phyloP scores from a whole-genome alignment of 2,888 invertebrate genomes.

The Cyclophora punctaria region DNA sequence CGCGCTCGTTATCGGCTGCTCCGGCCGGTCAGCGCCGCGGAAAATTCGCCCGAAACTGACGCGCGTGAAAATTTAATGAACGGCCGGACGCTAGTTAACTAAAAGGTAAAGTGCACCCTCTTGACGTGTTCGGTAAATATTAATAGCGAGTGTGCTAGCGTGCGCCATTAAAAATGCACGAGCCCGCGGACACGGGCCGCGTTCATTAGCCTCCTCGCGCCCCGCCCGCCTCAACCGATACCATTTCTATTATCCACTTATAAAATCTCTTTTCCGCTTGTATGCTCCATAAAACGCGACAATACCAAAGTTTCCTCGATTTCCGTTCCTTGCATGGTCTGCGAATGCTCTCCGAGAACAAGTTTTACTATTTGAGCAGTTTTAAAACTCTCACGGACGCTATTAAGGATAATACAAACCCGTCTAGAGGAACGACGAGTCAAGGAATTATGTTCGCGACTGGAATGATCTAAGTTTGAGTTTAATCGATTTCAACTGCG shows the following conservation, averaged over 20 bases:
- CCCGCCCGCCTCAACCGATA: conserved; percentile 18
- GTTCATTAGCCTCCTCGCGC: conserved; percentile 58
- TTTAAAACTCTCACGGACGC: conserved; percentile 70
- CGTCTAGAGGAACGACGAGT: conserved; percentile 61
- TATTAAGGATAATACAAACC: conserved; percentile 71
- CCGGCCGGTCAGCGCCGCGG: conserved; percentile 70
- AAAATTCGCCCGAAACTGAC: conserved; percentile 75
- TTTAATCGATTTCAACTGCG: conserved; percentile 46
- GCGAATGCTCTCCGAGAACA: conserved; percentile 60
- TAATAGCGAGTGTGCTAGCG: conserved; percentile 72
- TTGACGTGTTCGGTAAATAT: conserved; percentile 76
- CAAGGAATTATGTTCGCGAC: conserved; percentile 60
- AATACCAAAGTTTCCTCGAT: conserved; percentile 56
- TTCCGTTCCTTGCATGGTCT: conserved; percentile 49
- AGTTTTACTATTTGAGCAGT: conserved; percentile 65
- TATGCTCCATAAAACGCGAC: conserved; percentile 54
- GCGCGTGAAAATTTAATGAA: conserved; percentile 77
- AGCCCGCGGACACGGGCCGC: conserved; percentile 63
- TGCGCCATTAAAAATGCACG: conserved; percentile 73
- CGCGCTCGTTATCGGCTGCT: conserved; percentile 55
- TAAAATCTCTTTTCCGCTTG: conserved; percentile 35
- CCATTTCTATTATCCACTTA: conserved; percentile 31
- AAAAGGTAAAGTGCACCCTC: conserved; percentile 76
- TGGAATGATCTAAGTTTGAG: conserved; percentile 65
- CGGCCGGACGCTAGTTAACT: conserved; percentile 76